These are phyloP conservation scores for Tinamus guttatus DNA, from an alignment of 2,113 vertebrate genomes.

Conservation along the genomic window DNA sequence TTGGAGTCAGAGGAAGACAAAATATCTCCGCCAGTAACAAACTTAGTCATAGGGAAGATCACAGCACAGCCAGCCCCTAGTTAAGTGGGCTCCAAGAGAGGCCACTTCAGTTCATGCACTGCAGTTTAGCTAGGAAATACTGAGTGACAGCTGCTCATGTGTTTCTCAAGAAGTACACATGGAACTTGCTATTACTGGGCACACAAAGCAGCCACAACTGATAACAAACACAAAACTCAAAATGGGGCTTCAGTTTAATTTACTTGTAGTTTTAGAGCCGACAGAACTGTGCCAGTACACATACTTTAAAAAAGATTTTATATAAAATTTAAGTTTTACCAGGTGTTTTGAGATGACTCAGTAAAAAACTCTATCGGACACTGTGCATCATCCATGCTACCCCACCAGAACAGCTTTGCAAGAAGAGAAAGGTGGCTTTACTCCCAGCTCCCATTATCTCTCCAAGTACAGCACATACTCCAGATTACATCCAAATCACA, in stretches of 20 bases:
- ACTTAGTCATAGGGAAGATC: conserved; percentile 30
- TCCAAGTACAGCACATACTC: neutral
- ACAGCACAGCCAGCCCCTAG: conserved; percentile 26
- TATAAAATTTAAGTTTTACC: neutral
- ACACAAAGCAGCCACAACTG: neutral
- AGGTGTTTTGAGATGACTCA: neutral
- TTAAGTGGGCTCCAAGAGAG: conserved; percentile 49
- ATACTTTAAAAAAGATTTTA: neutral
- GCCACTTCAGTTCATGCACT: conserved; percentile 40
- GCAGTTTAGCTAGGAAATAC: conserved; percentile 6
- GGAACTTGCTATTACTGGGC: conserved; percentile 11
- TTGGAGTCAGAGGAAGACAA: conserved; percentile 44
- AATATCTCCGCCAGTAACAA: conserved; percentile 22
- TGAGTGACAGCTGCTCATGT: neutral
- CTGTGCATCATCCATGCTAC: neutral
- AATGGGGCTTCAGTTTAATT: neutral
- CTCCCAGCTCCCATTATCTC: neutral
- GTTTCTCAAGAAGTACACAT: neutral
- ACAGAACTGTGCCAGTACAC: neutral
- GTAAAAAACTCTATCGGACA: neutral
- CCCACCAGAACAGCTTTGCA: neutral
- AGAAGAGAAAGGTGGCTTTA: neutral
- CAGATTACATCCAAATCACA: neutral
- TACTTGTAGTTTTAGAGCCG: neutral
- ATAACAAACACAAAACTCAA: neutral